Evolutionary conservation across 2,888 invertebrate genomes (phyloP), one percentile per base, ranked within the genome.

Genomic region (Cylloceria caligata): DNA sequence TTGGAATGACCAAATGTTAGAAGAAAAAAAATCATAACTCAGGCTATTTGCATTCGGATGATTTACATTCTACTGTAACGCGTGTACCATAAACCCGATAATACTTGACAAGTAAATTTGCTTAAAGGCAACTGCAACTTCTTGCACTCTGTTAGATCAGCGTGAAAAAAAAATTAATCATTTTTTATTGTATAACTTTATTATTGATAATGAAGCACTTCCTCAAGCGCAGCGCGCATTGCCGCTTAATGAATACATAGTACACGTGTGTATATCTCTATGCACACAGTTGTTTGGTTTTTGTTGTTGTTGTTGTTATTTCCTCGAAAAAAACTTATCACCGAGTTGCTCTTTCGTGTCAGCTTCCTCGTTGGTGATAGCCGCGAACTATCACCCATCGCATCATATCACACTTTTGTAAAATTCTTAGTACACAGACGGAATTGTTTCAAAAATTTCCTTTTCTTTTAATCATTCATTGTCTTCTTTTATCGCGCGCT

Each of bases 141-240:
- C 24, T 52, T 24, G 52, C 13, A 13, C 3, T 7, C 42, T 13
- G 24, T 49, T 49, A 42, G 27, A 57, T 55, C n/a, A 19, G 30
- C 57, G 60, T 60, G 60, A 60, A 60, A 30, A 55, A 5, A 34
- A 34, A 16, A 34, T 34, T 24, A 2, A 4, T 60, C 34, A 34
- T 60, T 36, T 34, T 60, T 34, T 16, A 34, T 60, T 60, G 60
- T 60, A 60, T 60, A 60, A 60, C 60, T 60, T 60, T 60, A 60
- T 60, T 60, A 60, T 34, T 34, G 34, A 78, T 78, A 71, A 74
- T 81, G 73, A 78, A 81, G 74, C 78, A 81, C 81, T 78, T 81
- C 34, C 69, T 69, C 69, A 74, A 81, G 78, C 74, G 65, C 47
- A 36, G 62, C 64, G 67, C 76, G 21, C 69, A 76, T 67, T 49